A percentile compares a stretch with the other conserved stretches of the same genome.
phyloP scores from a whole-genome alignment of 1,140 invertebrate genomes.

The Cyphomyrmex costatus region DNA sequence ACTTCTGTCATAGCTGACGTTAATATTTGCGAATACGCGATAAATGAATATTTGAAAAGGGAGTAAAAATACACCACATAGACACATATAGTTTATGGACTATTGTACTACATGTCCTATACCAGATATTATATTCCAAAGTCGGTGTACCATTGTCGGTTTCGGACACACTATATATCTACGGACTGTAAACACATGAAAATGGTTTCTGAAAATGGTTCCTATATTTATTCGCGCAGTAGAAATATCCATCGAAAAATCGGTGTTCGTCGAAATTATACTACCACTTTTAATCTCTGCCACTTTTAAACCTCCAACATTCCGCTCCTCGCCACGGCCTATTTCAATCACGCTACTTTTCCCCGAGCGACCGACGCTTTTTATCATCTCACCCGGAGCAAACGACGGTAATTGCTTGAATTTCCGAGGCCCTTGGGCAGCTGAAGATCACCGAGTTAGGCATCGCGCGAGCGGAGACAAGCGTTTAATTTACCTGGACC shows the following conservation, averaged over 20 bases:
- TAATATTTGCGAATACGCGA: constrained; percentile 35
- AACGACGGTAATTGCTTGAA: constrained; percentile 51
- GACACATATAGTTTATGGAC: neutral
- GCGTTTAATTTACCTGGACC: constrained; percentile 72
- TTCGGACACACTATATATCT: neutral
- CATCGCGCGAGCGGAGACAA: constrained; percentile 56
- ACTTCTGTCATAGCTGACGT: constrained; percentile 6
- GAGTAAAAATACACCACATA: neutral
- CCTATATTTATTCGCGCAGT: constrained; percentile 4
- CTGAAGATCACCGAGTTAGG: constrained; percentile 46
- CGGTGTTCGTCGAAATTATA: constrained; percentile 7
- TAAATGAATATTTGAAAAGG: constrained; percentile 27
- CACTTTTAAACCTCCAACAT: neutral
- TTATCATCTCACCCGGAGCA: constrained; percentile 34
- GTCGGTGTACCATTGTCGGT: neutral
- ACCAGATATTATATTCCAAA: constrained; percentile 23
- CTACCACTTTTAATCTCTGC: neutral
- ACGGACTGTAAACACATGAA: neutral
- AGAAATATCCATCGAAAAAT: constrained; percentile 29
- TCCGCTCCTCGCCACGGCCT: neutral
- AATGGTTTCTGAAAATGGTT: constrained; percentile 11
- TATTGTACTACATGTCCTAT: neutral
- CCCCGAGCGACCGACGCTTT: neutral
- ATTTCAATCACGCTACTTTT: neutral
- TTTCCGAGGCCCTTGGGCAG: constrained; percentile 32